Evolutionary conservation across 2,113 vertebrate species (phyloP), one percentile per base, ranked within the genome.

Genomic region (Ellobius talpinus): DNA sequence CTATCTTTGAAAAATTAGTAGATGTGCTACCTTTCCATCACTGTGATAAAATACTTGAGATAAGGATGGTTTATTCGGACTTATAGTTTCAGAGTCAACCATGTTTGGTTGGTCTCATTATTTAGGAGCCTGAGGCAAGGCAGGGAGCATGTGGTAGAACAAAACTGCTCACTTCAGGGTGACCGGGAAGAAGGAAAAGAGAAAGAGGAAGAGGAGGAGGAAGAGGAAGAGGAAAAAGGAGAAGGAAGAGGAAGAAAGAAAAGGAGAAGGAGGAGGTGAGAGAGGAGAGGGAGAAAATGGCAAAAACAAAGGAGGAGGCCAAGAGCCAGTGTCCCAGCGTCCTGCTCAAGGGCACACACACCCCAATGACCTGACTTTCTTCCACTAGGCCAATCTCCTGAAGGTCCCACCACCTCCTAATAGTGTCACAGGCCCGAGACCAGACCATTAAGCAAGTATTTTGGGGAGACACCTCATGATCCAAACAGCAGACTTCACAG

Each of bases 1-100:
- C 47, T 8, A 68, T 72, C n/a, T 91, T 68, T 66, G 55, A 96
- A 92, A 85, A 86, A 42, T 42, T 39, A 79, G 47, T 72, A 70
- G 10, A 86, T 52, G 7, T 39, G 6, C 23, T 76, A 93, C 17
- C 7, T 93, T 87, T 87, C 73, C 47, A 78, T 68, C 0, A 1
- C 23, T 52, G 72, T 42, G 11, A 93, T 36, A 66, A 86, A 86
- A 65, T 93, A 65, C 70, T 36, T 39, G 23, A 39, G 24, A 23
- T 52, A 87, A 58, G 42, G 74, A 85, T 39, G 10, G 45, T 66
- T 93, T 93, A 39, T 31, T 86, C 47, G 39, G 10, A 47, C 17
- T 77, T 66, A 21, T 23, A 7, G 29, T 76, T 65, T 65, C 10
- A 50, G 33, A 63, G 45, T 42, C 47, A 36, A 13, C 14, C 24